Base-by-base conservation (phyloP, 1,140 invertebrate species). In the Bombus affinis region DNA sequence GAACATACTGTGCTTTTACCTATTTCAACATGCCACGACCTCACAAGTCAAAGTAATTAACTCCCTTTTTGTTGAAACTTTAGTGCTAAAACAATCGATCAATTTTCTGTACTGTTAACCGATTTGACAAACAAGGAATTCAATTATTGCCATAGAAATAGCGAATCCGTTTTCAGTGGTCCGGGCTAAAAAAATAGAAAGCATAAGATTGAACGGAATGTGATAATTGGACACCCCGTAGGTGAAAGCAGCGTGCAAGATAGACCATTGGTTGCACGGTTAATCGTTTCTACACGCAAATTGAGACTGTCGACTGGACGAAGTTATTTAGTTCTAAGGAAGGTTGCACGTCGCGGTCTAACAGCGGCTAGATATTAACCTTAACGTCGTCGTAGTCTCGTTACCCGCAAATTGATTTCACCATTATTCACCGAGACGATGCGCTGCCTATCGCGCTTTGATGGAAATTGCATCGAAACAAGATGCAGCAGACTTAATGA, bases 251-350 rank as follows among this genome's bases (percentile, higher is more conserved):
- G 28, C 3, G 8, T 13, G 15, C 9, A 32, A 57, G 18, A 5
- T 32, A n/a, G 57, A 47, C 13, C 57, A 35, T 62, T 25, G 80
- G 68, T 44, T 25, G 72, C 59, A 42, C 79, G 62, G 47, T 73
- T 80, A 85, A 85, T 85, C 83, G 77, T 73, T 85, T 78, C 65
- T 78, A 10, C 57, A 85, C 76, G 76, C 77, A 85, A 85, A 80
- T 85, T 85, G 83, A 80, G 73, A 85, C 70, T 80, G 77, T 80
- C 57, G 68, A 85, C 70, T 73, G 77, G 77, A 85, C 76, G 57
- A 80, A 77, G 83, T 85, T 80, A 85, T 85, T 85, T 80, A 80
- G 83, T 73, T 73, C 76, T 62, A 73, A 80, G 68, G 73, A 72
- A 73, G 42, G 68, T n/a, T 68, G 65, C 44, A 37, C 65, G 74